phyloP scores from a whole-genome alignment of 2,888 invertebrate species.

The Amphimallon solstitiale region DNA sequence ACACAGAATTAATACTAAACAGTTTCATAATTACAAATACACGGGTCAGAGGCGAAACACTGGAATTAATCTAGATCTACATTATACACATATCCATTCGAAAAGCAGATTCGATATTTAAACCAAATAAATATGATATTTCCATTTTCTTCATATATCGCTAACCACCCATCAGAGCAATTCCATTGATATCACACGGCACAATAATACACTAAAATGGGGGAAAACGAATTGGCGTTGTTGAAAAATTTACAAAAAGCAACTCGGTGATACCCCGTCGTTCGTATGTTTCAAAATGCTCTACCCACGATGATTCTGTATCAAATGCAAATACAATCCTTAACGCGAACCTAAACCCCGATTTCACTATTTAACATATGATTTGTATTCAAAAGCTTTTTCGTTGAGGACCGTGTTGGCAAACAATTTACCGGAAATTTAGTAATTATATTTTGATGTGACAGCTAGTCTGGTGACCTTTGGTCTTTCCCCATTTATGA shows the following conservation, averaged over 20 bases:
- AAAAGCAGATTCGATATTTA: too few species aligned
- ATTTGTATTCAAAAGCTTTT: slow-evolving; percentile 20
- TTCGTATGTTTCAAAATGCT: background rate
- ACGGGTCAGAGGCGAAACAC: background rate
- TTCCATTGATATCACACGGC: too few species aligned
- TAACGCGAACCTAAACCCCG: background rate
- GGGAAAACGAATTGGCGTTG: background rate
- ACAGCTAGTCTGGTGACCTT: background rate
- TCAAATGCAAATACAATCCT: background rate
- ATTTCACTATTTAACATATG: slow-evolving; percentile 12
- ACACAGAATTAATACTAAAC: too few species aligned
- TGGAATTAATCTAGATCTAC: background rate
- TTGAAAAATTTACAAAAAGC: background rate
- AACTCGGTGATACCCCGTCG: background rate
- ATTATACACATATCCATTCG: too few species aligned
- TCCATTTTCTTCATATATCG: too few species aligned
- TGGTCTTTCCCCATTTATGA: too few species aligned
- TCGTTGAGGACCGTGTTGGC: too few species aligned
- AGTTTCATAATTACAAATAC: background rate
- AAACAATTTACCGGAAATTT: slow-evolving; percentile 20
- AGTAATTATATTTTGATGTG: slow-evolving; percentile 17
- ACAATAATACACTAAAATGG: background rate
- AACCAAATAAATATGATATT: too few species aligned
- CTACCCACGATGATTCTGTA: background rate
- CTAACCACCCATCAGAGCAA: too few species aligned